Percentiles rank a stretch among this genome's conserved stretches.
phyloP scores from a whole-genome alignment of 92 coral and sea anemone genomes.

The Siderastrea radians region DNA sequence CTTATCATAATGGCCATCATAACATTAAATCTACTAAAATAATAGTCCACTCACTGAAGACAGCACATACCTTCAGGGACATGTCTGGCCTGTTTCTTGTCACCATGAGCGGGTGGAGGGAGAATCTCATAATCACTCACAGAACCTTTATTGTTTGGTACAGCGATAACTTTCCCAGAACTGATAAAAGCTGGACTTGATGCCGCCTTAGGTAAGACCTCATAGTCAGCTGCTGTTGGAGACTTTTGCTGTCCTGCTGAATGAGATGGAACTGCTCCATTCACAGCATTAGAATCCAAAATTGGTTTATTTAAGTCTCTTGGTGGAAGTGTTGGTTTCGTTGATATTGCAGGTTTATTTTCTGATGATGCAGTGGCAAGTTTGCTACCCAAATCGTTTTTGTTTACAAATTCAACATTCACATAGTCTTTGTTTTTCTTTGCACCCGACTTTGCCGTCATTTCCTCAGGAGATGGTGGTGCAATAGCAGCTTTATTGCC shows the following conservation, averaged over 20 bases:
- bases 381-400: neutral
- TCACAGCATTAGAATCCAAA: neutral
- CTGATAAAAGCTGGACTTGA: neutral
- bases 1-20: neutral
- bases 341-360: neutral
- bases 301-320: neutral
- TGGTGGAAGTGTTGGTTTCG: neutral
- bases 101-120: neutral
- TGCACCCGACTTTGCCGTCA: neutral
- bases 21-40: no score
- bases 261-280: neutral
- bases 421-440: conserved; percentile 40
- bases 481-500: neutral
- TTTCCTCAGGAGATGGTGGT: neutral
- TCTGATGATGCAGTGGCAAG: neutral
- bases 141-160: neutral
- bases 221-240: conserved; percentile 17
- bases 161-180: neutral
- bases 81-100: conserved; percentile 4
- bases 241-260: neutral
- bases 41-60: neutral
- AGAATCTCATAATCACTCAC: conserved; percentile 29
- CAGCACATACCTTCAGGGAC: conserved; percentile 38
- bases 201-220: conserved; percentile 1
- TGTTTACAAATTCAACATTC: conserved; percentile 19